Evolutionary conservation across 2,797 vertebrate species (phyloP), one percentile per base, ranked within the genome.

Genomic region (Microchirus variegatus): DNA sequence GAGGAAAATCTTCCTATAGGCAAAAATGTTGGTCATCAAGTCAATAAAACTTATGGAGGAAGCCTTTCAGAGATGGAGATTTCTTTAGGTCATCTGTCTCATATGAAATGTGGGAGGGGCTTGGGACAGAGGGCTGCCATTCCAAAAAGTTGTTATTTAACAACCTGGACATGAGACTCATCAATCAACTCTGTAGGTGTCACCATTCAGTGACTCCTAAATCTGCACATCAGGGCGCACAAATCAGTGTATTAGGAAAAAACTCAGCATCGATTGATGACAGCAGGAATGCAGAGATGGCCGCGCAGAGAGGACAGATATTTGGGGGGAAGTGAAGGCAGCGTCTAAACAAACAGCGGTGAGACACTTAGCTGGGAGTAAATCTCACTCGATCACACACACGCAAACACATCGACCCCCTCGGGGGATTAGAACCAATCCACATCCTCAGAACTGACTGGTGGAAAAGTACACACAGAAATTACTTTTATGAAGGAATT

Each of bases 371-470:
- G 80, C 63, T 72, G 55, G 50, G 53, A 59, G 60, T 26, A 69
- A 43, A 58, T 71, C 67, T 65, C 51, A 52, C 48, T 54, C 18
- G 43, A 19, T 58, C 52, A 44, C n/a, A 58, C 48, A 60, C 37
- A 63, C 61, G 55, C 45, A 55, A 17, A 43, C 47, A 15, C 67
- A 9, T 19, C 1, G 11, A n/a, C 53, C 18, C 52, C 64, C 67
- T 57, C 46, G 19, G 58, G 65, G 56, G 41, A 67, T 59, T 59
- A 74, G 57, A 87, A 61, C 75, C 77, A 81, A 71, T 84, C 70
- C 59, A 77, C 81, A 89, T 85, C 87, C 87, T 80, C 68, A 82
- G 53, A 62, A 56, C 58, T 18, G 41, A 68, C 66, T 81, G 67
- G 61, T 54, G 47, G 66, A 62, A 46, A 71, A 9, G 63, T 26